phyloP scores from a whole-genome alignment of 1,140 invertebrate genomes.

The Drosophila lacertosa region DNA sequence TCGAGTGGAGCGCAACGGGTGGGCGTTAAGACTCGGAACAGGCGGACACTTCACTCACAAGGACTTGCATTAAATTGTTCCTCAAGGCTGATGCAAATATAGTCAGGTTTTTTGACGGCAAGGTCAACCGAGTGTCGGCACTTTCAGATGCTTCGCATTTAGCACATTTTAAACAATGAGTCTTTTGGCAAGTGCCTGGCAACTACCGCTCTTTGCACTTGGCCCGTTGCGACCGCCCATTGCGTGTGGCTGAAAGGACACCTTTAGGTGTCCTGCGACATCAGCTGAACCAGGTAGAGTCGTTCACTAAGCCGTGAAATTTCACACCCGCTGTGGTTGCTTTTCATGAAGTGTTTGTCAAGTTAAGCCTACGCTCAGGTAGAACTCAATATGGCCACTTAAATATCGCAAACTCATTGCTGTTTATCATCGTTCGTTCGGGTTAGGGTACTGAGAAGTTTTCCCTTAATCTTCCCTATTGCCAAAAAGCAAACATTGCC shows the following conservation, averaged over 20 bases:
- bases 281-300: constrained; percentile 48
- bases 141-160: constrained; percentile 59
- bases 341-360: constrained; percentile 56
- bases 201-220: constrained; percentile 47
- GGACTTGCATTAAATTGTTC: constrained; percentile 41
- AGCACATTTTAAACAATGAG: constrained; percentile 36
- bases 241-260: constrained; percentile 17
- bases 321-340: constrained; percentile 75
- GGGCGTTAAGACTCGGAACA: neutral
- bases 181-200: constrained; percentile 59
- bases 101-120: constrained; percentile 30
- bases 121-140: constrained; percentile 57
- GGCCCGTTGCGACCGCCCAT: constrained; percentile 40
- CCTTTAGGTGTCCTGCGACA: constrained; percentile 19
- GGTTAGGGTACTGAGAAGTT: constrained; percentile 1
- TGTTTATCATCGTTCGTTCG: constrained; percentile 20
- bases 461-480: constrained; percentile 12
- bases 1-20: constrained; percentile 57
- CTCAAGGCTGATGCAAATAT: constrained; percentile 11
- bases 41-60: constrained; percentile 62
- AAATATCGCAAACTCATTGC: constrained; percentile 39
- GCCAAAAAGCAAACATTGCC: constrained; percentile 30
- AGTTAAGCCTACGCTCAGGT: constrained; percentile 22
- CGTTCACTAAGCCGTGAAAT: constrained; percentile 60
- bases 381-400: constrained; percentile 14